phyloP scores from a whole-genome alignment of 2,888 invertebrate species.

The Trachelus iudaicus region DNA sequence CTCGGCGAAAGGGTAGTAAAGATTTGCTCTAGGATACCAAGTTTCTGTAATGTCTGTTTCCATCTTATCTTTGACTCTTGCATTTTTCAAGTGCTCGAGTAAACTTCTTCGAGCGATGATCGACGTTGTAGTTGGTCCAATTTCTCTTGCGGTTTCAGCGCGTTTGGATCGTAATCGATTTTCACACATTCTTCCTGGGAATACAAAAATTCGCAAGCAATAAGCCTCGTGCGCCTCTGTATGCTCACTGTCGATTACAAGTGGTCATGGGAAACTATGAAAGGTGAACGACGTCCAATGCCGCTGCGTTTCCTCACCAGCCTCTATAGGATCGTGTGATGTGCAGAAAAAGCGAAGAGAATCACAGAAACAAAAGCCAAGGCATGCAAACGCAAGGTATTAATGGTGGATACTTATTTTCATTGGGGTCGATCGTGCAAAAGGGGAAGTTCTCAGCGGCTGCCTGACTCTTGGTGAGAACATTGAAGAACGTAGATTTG shows the following conservation, averaged over 20 bases:
- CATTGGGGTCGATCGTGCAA: conserved; percentile 99
- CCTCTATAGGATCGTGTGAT: background rate
- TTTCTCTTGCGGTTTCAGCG: background rate
- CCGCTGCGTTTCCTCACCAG: background rate
- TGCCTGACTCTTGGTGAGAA: conserved; percentile 96
- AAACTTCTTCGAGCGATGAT: conserved; percentile 48
- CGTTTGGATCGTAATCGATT: background rate
- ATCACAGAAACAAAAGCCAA: conserved; percentile 14
- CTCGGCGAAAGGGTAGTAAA: conserved; percentile 65
- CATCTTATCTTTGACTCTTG: conserved; percentile 20
- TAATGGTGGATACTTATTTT: conserved; percentile 86
- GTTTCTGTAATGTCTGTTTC: conserved; percentile 24
- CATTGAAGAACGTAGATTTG: conserved; percentile 99
- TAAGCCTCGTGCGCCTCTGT: background rate
- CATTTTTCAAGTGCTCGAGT: conserved; percentile 43
- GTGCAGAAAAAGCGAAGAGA: background rate
- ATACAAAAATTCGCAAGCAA: background rate
- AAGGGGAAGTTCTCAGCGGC: conserved; percentile 99
- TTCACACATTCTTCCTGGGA: background rate
- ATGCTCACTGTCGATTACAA: background rate
- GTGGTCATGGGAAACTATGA: background rate
- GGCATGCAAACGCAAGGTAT: background rate
- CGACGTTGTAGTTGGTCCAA: conserved; percentile 27
- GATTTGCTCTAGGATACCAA: conserved; percentile 61
- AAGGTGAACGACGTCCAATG: background rate